Evolutionary conservation across 2,888 invertebrate species (phyloP).

Genomic region (Antitype chi): DNA sequence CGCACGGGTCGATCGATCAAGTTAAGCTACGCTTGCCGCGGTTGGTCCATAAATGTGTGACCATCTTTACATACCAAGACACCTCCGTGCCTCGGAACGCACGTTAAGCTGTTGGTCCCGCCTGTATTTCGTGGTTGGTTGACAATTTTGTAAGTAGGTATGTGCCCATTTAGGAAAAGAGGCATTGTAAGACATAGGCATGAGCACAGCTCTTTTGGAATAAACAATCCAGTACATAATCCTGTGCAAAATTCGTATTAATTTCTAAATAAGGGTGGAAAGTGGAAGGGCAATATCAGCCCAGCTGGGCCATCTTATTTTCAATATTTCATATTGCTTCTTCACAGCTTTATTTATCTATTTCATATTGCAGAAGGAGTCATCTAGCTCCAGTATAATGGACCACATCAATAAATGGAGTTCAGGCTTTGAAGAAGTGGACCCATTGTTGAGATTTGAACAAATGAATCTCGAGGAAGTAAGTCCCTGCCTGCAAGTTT

Average conservation of each 20-base stretch:
- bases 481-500: slow-evolving; percentile 40
- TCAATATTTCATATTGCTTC: neutral
- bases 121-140: too few species aligned
- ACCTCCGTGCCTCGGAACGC: too few species aligned
- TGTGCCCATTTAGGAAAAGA: neutral
- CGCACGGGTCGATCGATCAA: too few species aligned
- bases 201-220: neutral
- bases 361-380: slow-evolving; percentile 78
- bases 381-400: slow-evolving; percentile 78
- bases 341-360: slow-evolving; percentile 6
- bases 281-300: neutral
- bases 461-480: slow-evolving; percentile 83
- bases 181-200: neutral
- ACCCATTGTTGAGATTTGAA: slow-evolving; percentile 86
- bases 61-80: too few species aligned
- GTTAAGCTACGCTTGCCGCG: too few species aligned
- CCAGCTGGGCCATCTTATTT: neutral
- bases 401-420: slow-evolving; percentile 86
- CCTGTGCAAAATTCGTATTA: neutral
- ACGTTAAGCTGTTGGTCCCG: too few species aligned
- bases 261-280: neutral
- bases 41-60: too few species aligned
- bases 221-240: neutral
- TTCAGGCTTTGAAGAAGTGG: slow-evolving; percentile 85
- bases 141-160: too few species aligned